A percentile compares a stretch with the other conserved stretches of the same genome.
Conservation (phyloP, 2,888 invertebrate genomes). For the Metellina segmentata region DNA sequence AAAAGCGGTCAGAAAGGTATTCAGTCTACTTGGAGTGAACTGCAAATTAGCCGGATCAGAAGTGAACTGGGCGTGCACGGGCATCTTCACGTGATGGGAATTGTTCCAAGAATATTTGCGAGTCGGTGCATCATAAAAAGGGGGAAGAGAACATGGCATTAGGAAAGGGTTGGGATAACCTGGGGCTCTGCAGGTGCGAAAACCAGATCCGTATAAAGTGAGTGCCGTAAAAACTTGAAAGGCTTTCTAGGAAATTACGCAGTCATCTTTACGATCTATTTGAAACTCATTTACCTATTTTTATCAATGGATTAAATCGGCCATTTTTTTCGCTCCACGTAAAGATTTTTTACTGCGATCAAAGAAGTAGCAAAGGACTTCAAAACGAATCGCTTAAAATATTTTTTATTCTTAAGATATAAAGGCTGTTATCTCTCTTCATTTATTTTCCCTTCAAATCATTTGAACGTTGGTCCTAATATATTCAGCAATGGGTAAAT, state of each 20-base stretch:
- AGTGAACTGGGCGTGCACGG: slow-evolving; percentile 10
- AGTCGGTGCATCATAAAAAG: background rate
- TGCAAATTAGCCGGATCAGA: background rate
- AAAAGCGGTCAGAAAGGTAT: slow-evolving; percentile 8
- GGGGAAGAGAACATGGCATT: slow-evolving; percentile 32
- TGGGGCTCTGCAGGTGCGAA: slow-evolving; percentile 66
- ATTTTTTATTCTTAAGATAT: background rate
- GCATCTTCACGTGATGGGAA: slow-evolving; percentile 2
- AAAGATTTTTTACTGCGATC: background rate
- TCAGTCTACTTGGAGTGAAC: background rate
- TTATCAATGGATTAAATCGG: background rate
- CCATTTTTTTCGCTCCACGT: background rate
- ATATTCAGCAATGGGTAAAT: too few relatives aligned
- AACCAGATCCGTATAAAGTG: slow-evolving; percentile 47
- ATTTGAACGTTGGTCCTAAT: too few relatives aligned
- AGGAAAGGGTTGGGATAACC: slow-evolving; percentile 34
- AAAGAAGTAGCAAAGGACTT: too few relatives aligned
- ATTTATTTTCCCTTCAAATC: background rate
- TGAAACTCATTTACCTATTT: background rate
- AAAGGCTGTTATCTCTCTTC: background rate
- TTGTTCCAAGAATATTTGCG: slow-evolving; percentile 6
- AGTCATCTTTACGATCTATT: background rate
- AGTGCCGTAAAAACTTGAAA: background rate
- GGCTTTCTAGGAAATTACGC: background rate
- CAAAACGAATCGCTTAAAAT: too few relatives aligned